These are phyloP conservation scores for Drosophila lacertosa DNA, from an alignment of 1,140 invertebrate genomes.

Conservation along the genomic window DNA sequence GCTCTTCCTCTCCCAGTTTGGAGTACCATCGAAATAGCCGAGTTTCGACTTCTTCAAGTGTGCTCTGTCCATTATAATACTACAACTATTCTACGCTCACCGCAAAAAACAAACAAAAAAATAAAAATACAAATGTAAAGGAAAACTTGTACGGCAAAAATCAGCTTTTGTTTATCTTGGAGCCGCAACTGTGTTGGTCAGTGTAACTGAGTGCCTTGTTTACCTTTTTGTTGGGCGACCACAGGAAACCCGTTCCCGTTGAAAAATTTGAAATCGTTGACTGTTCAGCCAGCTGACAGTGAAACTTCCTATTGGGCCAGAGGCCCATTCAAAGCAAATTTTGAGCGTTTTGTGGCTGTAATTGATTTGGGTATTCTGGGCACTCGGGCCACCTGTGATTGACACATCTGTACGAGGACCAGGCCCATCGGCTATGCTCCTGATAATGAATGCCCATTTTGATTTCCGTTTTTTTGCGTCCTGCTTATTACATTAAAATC, in stretches of 20 bases:
- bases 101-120: constrained; percentile 1
- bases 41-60: constrained; percentile 59
- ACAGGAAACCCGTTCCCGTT: constrained; percentile 61
- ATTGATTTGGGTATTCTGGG: constrained; percentile 68
- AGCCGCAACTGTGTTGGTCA: constrained; percentile 22
- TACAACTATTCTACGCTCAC: constrained; percentile 19
- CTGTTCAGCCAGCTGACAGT: constrained; percentile 51
- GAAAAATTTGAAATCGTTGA: constrained; percentile 58
- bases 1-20: constrained; percentile 46
- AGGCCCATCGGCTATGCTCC: background rate
- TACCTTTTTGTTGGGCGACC: constrained; percentile 40
- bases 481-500: constrained; percentile 39
- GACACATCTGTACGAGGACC: constrained; percentile 44
- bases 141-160: constrained; percentile 19
- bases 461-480: constrained; percentile 51
- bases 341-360: constrained; percentile 53
- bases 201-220: constrained; percentile 42
- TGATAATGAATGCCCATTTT: constrained; percentile 53
- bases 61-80: constrained; percentile 50
- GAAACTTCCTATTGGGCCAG: constrained; percentile 53
- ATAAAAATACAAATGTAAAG: background rate
- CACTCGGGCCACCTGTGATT: constrained; percentile 63
- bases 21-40: constrained; percentile 55
- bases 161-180: constrained; percentile 30
- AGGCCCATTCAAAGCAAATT: constrained; percentile 33